Base-by-base conservation (phyloP, 2,888 invertebrate genomes). In the Cataglyphis cursor region DNA sequence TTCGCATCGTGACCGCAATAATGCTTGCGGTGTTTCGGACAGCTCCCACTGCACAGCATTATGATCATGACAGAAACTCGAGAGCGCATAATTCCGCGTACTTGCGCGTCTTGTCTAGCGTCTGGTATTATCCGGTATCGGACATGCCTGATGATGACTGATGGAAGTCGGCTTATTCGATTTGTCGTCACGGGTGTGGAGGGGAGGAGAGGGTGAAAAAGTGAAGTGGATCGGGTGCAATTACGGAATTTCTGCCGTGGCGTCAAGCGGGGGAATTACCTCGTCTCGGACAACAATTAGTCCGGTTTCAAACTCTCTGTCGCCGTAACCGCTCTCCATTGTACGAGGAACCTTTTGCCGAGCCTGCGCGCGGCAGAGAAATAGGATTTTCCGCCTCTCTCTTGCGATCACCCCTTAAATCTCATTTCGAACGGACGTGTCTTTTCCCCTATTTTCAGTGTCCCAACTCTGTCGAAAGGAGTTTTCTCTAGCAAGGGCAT, bases 241-340 rank as follows among this genome's bases (percentile, higher is more conserved):
- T 85, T 76, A 68, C 68, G 65, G 54, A 61, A 73, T 24, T 64
- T 81, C 70, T 15, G 31, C 80, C 81, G 64, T 61, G 28, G 70
- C 80, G 80, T 70, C 80, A 72, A 83, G 44, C 66, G 70, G 72
- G 28, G 70, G 70, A 83, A 83, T 83, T 83, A 83, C 48, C 83
- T 54, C 83, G 83, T 81, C 83, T 83, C 81, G 81, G 70, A 61
- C 83, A 81, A 83, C 83, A 89, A 89, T 89, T 86, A 83, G 82
- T 68, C 41, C 82, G 66, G 62, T 75, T 70, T 68, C 66, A 75
- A 62, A 65, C 70, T 66, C 73, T 12, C 81, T 64, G 48, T 38
- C 35, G 51, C 61, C 75, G 73, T 64, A 78, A 72, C 44, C 78
- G 72, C 35, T 44, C 65, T 48, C 78, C 59, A 82, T 83, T 83